Conservation (phyloP, 2,797 vertebrate genomes). For the Pampus argenteus region DNA sequence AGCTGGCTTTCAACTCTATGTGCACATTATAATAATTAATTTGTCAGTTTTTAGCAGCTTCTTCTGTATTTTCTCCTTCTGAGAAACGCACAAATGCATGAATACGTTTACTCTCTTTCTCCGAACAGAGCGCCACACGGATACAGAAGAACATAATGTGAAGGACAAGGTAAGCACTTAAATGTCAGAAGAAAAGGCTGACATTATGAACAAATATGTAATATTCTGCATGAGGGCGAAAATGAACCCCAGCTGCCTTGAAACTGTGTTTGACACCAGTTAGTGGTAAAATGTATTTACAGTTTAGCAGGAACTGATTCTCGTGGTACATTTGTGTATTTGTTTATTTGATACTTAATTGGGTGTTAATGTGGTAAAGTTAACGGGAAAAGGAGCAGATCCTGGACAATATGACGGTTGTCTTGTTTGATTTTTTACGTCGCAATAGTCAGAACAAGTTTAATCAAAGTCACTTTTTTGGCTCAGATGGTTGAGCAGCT, state of each 20-base stretch:
- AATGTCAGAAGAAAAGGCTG: constrained; percentile 35
- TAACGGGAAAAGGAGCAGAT: neutral
- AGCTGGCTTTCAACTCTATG: neutral
- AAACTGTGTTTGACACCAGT: constrained; percentile 21
- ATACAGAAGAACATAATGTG: constrained; percentile 28
- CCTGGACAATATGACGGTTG: too few species aligned
- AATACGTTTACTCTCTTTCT: neutral
- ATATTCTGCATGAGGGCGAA: constrained; percentile 6
- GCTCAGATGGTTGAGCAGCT: neutral
- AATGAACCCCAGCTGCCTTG: neutral
- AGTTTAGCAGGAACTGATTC: constrained; percentile 6
- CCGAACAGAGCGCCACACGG: constrained; percentile 45
- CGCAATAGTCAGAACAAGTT: constrained; percentile 8
- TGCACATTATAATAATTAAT: neutral
- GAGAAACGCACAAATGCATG: neutral
- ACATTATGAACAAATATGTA: constrained; percentile 23
- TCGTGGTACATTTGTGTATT: neutral
- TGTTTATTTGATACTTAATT: neutral
- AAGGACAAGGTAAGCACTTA: constrained; percentile 60
- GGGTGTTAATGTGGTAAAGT: too few species aligned
- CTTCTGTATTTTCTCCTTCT: neutral
- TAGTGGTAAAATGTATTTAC: neutral
- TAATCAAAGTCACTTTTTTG: constrained; percentile 21
- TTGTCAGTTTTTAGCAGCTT: neutral
- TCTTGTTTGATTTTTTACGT: constrained; percentile 12